Evolutionary conservation across 1,140 invertebrate species (phyloP).

Genomic region (Trachelipus rathkii): DNA sequence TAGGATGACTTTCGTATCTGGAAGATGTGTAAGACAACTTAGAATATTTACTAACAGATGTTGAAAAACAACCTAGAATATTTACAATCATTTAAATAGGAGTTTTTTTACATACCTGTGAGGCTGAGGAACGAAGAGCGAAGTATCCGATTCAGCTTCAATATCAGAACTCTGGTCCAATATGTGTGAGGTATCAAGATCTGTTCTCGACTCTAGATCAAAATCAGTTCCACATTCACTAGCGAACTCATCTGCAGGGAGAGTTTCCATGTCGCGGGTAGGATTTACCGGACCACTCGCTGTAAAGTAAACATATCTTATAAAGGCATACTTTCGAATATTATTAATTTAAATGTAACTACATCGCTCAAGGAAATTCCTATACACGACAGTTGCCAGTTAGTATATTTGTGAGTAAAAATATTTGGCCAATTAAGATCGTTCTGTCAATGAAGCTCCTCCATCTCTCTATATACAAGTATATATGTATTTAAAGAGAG

Average conservation of each 20-base stretch:
- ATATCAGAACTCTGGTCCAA: conserved; percentile 54
- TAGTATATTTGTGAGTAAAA: no score
- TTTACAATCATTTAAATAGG: no score
- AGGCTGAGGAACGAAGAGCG: conserved; percentile 52
- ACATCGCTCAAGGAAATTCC: no score
- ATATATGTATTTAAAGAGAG: no score
- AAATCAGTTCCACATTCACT: conserved; percentile 64
- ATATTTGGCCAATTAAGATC: no score
- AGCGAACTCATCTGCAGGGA: conserved; percentile 67
- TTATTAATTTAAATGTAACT: no score
- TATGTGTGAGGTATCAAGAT: conserved; percentile 57
- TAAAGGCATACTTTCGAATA: background rate
- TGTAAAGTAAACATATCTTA: conserved; percentile 12
- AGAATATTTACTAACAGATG: background rate
- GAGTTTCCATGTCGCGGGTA: conserved; percentile 61
- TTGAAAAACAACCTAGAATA: no score
- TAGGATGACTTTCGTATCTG: conserved; percentile 73
- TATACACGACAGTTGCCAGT: no score
- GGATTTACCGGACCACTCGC: conserved; percentile 54
- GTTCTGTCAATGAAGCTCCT: no score
- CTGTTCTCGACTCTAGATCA: conserved; percentile 56
- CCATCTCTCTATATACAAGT: no score
- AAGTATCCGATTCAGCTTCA: conserved; percentile 63
- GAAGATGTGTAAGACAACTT: conserved; percentile 47
- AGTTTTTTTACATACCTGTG: conserved; percentile 28